Evolutionary conservation across 2,797 vertebrate genomes (phyloP).

Genomic region (Pachyuromys duprasi): DNA sequence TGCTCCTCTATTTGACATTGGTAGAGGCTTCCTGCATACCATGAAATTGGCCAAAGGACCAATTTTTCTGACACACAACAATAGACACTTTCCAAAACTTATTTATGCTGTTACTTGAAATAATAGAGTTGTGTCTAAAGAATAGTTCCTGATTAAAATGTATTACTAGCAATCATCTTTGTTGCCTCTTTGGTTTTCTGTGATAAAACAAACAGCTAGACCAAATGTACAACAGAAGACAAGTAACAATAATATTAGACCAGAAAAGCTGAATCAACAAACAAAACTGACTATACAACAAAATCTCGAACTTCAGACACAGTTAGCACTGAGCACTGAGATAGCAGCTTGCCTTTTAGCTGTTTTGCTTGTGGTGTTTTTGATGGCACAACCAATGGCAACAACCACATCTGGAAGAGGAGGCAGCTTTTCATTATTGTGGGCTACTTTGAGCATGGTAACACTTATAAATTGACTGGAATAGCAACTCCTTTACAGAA

Average conservation of each 20-base stretch:
- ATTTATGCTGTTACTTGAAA: constrained; percentile 30
- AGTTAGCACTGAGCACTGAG: not conserved
- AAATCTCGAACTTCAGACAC: not conserved
- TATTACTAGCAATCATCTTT: not conserved
- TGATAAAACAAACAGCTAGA: constrained; percentile 5
- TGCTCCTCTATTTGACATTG: not conserved
- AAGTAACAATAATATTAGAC: not conserved
- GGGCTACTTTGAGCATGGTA: not conserved
- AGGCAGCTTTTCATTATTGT: not conserved
- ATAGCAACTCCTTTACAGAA: not conserved
- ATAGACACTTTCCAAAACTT: not conserved
- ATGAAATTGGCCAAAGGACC: not conserved
- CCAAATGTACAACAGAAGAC: not conserved
- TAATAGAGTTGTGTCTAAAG: not conserved
- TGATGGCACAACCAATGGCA: not conserved
- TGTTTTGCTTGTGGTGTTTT: not conserved
- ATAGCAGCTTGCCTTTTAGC: not conserved
- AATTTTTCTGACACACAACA: constrained; percentile 21
- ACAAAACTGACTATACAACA: not conserved
- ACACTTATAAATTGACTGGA: not conserved
- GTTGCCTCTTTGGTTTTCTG: constrained; percentile 15
- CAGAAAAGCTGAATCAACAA: constrained; percentile 33
- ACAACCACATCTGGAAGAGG: not conserved
- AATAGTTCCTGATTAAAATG: constrained; percentile 17
- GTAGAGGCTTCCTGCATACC: not conserved